phyloP scores from a whole-genome alignment of 92 coral and sea anemone species.

The Heliopora coerulea region DNA sequence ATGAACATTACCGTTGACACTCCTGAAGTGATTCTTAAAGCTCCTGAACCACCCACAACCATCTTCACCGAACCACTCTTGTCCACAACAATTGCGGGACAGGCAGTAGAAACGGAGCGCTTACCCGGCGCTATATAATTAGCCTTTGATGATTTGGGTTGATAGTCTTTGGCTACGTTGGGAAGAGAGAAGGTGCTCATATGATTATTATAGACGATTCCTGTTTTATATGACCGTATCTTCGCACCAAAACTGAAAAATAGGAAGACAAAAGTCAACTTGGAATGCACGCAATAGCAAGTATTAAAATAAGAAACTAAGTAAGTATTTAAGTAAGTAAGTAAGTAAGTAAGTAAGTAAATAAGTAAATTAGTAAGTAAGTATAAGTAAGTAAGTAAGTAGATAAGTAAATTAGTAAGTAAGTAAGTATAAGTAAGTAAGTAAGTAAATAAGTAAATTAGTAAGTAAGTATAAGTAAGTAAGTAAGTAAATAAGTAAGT shows the following conservation, averaged over 20 bases:
- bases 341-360: no score
- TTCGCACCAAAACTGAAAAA: constrained; percentile 50
- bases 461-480: no score
- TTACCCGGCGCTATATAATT: constrained; percentile 53
- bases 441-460: no score
- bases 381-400: no score
- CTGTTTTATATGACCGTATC: constrained; percentile 47
- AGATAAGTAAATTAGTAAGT: no score
- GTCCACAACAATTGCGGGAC: constrained; percentile 49
- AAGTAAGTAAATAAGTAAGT: no score
- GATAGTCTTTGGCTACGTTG: constrained; percentile 22
- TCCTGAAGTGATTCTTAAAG: constrained; percentile 44
- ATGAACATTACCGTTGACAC: constrained; percentile 35
- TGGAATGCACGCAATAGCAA: no score
- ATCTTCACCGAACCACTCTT: constrained; percentile 36
- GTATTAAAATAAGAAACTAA: no score
- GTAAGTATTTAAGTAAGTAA: no score
- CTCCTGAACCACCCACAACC: constrained; percentile 57
- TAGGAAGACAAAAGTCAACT: neutral
- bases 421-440: no score
- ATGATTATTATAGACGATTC: constrained; percentile 54
- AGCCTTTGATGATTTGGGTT: constrained; percentile 42
- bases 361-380: no score
- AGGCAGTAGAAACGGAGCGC: constrained; percentile 48
- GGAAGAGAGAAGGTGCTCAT: constrained; percentile 54